Conservation (phyloP, 2,797 vertebrate species). For the Acridotheres tristis region DNA sequence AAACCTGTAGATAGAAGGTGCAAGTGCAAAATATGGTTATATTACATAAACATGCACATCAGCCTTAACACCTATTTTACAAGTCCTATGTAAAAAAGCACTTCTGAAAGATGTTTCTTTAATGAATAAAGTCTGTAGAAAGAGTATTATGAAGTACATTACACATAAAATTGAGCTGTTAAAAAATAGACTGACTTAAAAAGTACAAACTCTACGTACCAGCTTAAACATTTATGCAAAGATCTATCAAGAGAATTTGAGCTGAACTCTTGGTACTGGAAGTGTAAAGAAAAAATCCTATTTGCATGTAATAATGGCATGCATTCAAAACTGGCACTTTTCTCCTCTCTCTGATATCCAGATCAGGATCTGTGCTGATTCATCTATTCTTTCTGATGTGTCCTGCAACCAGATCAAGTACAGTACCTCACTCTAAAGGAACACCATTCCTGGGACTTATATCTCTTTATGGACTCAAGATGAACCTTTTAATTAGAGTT, state of each 20-base stretch:
- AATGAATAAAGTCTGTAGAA: not conserved
- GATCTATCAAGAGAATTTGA: not conserved
- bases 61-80: not conserved
- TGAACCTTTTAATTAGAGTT: not conserved
- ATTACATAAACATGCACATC: not conserved
- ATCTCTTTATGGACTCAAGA: not conserved
- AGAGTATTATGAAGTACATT: not conserved
- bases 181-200: not conserved
- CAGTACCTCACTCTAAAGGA: not conserved
- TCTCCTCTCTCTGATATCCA: not conserved
- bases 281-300: not conserved
- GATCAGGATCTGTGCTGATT: conserved; percentile 5
- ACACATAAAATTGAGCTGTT: not conserved
- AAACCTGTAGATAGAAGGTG: not conserved
- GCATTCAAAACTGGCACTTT: not conserved
- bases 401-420: not conserved
- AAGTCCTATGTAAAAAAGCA: not conserved
- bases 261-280: not conserved
- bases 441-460: not conserved
- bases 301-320: not conserved
- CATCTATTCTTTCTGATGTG: not conserved
- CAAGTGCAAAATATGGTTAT: not conserved
- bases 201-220: not conserved
- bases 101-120: not conserved
- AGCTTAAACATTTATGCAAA: conserved; percentile 8